These are phyloP conservation scores for Bagarius yarrelli DNA, from an alignment of 2,113 vertebrate species.

Conservation along the genomic window DNA sequence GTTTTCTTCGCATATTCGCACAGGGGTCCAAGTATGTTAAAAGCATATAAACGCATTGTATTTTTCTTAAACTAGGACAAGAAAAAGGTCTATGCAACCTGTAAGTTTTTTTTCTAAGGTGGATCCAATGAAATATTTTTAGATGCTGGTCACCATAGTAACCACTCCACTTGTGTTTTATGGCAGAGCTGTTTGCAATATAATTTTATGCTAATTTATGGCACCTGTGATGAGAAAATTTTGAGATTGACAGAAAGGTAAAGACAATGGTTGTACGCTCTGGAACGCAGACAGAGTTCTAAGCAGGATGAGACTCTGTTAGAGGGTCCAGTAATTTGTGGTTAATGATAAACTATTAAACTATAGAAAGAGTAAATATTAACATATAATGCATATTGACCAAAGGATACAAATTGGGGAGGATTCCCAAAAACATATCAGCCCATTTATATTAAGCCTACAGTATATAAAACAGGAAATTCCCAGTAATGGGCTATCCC, in stretches of 20 bases:
- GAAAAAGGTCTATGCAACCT: neutral
- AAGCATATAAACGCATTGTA: neutral
- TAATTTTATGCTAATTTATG: slow-evolving; percentile 15
- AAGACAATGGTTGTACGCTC: neutral
- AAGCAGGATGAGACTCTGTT: neutral
- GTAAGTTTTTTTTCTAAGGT: neutral
- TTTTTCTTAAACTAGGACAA: neutral
- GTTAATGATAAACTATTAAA: neutral
- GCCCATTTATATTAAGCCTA: neutral
- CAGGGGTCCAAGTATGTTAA: neutral
- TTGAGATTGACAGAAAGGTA: neutral
- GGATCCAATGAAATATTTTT: slow-evolving; percentile 1
- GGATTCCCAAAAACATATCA: neutral
- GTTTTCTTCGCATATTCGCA: neutral
- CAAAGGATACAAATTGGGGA: neutral
- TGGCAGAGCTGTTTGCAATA: neutral
- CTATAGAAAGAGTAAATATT: neutral
- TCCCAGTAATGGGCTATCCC: neutral
- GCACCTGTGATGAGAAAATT: neutral
- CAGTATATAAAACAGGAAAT: neutral
- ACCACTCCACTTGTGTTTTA: neutral
- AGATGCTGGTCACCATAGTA: neutral
- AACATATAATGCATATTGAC: neutral
- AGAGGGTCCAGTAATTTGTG: neutral
- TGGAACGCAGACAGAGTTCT: neutral